Conservation (phyloP, 2,888 invertebrate species). For the Resseliella maxima region DNA sequence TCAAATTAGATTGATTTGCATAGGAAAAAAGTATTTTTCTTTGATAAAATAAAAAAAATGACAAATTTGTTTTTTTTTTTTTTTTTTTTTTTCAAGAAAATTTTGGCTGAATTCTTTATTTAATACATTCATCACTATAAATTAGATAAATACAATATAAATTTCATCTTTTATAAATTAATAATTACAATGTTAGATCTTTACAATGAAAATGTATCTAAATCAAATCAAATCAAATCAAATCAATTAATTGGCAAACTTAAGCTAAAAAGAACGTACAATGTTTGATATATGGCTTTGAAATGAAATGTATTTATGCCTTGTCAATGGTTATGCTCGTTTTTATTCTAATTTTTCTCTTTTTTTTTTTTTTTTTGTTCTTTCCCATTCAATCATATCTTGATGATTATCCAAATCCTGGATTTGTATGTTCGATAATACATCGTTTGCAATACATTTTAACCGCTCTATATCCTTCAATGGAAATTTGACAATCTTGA, state of each 20-base stretch:
- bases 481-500: constrained; percentile 90
- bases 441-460: constrained; percentile 93
- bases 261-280: not conserved
- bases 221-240: not conserved
- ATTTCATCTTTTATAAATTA: not conserved
- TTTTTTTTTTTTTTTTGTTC: not conserved
- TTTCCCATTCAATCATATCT: constrained; percentile 59
- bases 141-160: constrained; percentile 38
- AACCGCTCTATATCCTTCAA: constrained; percentile 89
- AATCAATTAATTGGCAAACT: not conserved
- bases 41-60: not conserved
- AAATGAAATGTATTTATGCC: not conserved
- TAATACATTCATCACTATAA: constrained; percentile 25
- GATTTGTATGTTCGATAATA: constrained; percentile 95
- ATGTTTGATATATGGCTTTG: constrained; percentile 4
- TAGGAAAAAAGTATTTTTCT: not conserved
- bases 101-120: not conserved
- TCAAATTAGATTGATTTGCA: not conserved
- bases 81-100: not conserved
- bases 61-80: not conserved
- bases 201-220: constrained; percentile 22
- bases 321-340: not conserved
- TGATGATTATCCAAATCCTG: constrained; percentile 91
- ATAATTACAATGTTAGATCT: constrained; percentile 16
- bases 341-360: not conserved